Percentiles rank a stretch among this genome's conserved stretches.
Conservation (phyloP, 2,113 vertebrate genomes). For the Camelus dromedarius region DNA sequence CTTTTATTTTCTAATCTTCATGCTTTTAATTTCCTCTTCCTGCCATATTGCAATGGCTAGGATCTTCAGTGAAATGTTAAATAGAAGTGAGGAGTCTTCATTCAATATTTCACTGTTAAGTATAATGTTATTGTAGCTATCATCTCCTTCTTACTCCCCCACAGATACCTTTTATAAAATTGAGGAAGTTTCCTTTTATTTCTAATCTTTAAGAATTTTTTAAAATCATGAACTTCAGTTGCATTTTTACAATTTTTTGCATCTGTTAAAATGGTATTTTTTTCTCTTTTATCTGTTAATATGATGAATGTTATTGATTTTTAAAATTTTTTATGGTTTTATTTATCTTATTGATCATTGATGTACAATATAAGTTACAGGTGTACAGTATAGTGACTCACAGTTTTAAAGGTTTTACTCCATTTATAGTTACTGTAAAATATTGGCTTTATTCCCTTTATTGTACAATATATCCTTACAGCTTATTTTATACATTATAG, state of each 20-base stretch:
- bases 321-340: no score
- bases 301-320: neutral
- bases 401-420: no score
- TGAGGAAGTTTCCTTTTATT: neutral
- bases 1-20: neutral
- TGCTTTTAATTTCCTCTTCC: neutral
- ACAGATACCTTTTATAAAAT: neutral
- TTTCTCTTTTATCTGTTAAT: neutral
- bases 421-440: no score
- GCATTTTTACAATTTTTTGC: neutral
- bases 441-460: no score
- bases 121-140: neutral
- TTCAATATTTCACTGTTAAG: neutral
- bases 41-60: neutral
- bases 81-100: neutral
- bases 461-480: no score
- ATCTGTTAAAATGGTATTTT: neutral
- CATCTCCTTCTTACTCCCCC: no score
- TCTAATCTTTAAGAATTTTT: neutral
- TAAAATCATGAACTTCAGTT: neutral
- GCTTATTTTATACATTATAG: no score
- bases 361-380: no score
- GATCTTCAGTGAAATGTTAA: neutral
- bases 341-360: no score
- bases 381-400: no score